Conservation (phyloP, 2,113 vertebrate species). For the Neomonachus schauinslandi region DNA sequence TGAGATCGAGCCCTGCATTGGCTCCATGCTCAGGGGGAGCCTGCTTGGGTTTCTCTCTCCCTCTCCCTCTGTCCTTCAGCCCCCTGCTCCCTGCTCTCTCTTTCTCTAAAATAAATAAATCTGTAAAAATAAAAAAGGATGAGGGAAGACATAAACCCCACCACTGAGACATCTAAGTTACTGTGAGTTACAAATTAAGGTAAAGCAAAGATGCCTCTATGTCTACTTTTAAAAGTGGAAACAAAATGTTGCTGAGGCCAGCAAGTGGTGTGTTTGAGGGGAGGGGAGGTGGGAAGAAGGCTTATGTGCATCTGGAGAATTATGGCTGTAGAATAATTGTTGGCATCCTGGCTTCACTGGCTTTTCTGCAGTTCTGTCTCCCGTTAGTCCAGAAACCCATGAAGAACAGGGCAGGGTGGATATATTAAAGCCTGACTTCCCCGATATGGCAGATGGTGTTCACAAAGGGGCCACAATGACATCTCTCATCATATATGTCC, state of each 20-base stretch:
- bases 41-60: not conserved
- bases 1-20: not conserved
- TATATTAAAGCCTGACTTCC: too few species aligned
- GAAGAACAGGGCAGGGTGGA: not conserved
- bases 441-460: too few species aligned
- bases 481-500: too few species aligned
- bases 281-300: not conserved
- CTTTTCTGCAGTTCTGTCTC: not conserved
- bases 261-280: not conserved
- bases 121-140: not conserved
- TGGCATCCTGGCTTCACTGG: not conserved
- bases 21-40: not conserved
- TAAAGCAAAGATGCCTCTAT: not conserved
- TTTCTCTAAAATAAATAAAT: not conserved
- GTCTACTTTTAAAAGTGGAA: not conserved
- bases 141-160: not conserved
- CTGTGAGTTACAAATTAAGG: not conserved
- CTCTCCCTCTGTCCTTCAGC: not conserved
- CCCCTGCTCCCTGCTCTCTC: too few species aligned
- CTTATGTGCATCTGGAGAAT: not conserved
- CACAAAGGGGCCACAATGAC: not conserved
- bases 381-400: not conserved
- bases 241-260: not conserved
- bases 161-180: not conserved
- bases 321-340: not conserved